Evolutionary conservation across 2,113 vertebrate species (phyloP).

Genomic region (Rana temporaria): DNA sequence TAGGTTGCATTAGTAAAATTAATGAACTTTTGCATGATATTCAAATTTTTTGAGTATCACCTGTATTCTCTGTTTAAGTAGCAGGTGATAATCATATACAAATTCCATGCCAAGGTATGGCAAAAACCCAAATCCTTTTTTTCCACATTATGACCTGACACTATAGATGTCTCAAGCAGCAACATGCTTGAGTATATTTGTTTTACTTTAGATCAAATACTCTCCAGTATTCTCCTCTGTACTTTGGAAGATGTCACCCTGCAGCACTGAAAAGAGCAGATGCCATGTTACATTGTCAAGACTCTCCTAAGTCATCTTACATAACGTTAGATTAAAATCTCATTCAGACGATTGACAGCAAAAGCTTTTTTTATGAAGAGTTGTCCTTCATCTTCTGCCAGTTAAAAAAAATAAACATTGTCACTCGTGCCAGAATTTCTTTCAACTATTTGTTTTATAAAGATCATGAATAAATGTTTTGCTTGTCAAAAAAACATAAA

Average conservation of each 20-base stretch:
- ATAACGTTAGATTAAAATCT: not conserved
- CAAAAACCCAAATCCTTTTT: no score
- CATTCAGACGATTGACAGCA: not conserved
- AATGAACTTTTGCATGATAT: no score
- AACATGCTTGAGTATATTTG: not conserved
- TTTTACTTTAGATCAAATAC: constrained; percentile 2
- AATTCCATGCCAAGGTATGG: no score
- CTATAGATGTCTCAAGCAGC: no score
- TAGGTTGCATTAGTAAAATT: no score
- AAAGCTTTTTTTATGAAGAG: constrained; percentile 14
- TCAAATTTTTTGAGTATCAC: no score
- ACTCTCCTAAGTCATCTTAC: constrained; percentile 1
- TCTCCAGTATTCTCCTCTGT: constrained; percentile 5
- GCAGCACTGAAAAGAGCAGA: constrained; percentile 5
- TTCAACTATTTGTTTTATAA: constrained; percentile 5
- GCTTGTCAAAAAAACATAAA: constrained; percentile 18
- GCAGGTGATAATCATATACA: no score
- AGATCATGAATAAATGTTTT: constrained; percentile 33
- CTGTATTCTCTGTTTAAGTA: no score
- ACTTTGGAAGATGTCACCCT: constrained; percentile 11
- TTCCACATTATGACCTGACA: no score
- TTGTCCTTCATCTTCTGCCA: constrained; percentile 39
- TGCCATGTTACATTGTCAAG: not conserved
- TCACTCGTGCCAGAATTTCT: constrained; percentile 16
- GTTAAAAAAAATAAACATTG: constrained; percentile 3